phyloP scores from a whole-genome alignment of 35 echinoderm and acorn worm genomes.

The Strongylocentrotus purpuratus region DNA sequence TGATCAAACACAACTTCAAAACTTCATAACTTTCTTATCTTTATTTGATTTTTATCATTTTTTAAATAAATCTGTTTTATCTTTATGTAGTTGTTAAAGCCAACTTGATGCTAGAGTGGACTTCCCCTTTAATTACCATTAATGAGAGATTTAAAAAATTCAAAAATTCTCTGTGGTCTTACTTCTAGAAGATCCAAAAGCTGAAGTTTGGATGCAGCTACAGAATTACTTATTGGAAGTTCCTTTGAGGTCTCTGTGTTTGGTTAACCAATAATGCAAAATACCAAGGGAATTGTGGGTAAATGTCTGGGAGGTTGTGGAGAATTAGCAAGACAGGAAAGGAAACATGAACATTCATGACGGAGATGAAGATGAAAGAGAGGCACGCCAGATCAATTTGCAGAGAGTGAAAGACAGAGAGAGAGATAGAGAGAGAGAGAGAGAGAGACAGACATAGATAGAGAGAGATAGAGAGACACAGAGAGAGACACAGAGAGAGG shows the following conservation, averaged over 20 bases:
- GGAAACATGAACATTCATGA: neutral
- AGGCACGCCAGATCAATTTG: neutral
- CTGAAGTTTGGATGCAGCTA: neutral
- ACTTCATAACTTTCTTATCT: too few species aligned
- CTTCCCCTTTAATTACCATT: too few species aligned
- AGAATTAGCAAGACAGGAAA: neutral
- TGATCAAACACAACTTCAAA: too few species aligned
- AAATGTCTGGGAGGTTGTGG: conserved; percentile 1
- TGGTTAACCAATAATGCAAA: neutral
- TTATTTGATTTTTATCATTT: too few species aligned
- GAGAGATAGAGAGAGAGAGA: neutral
- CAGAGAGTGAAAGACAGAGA: neutral
- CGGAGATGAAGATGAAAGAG: neutral
- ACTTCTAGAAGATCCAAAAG: neutral
- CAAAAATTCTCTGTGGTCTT: too few species aligned
- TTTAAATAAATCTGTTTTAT: too few species aligned
- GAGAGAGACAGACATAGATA: too few species aligned
- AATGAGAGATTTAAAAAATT: too few species aligned
- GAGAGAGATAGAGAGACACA: too few species aligned
- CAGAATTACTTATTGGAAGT: neutral
- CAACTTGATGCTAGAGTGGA: too few species aligned
- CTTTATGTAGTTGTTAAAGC: too few species aligned
- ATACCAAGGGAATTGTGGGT: neutral
- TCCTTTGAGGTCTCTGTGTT: neutral
- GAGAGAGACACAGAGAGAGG: too few species aligned